Conservation (phyloP, 2,888 invertebrate species). For the Trissoscelio sp. region DNA sequence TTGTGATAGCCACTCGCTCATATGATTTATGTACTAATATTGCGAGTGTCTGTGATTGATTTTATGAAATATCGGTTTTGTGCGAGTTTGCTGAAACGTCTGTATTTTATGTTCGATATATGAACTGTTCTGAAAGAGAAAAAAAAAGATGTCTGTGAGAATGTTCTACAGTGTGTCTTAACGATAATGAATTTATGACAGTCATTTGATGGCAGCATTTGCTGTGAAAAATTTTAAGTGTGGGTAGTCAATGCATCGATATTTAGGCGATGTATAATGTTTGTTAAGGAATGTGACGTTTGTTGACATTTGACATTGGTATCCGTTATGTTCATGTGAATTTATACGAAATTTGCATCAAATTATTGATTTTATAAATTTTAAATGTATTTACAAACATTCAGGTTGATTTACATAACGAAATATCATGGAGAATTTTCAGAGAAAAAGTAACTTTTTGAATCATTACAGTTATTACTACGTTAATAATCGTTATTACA, state of each 20-base stretch:
- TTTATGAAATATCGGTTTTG: conserved; percentile 67
- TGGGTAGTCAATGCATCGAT: conserved; percentile 6
- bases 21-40: conserved; percentile 72
- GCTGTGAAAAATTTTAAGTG: neutral
- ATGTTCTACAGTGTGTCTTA: conserved; percentile 8
- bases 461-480: too few relatives aligned
- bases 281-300: conserved; percentile 8
- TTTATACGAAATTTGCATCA: neutral
- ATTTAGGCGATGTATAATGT: conserved; percentile 1
- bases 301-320: conserved; percentile 28
- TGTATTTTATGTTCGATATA: conserved; percentile 52
- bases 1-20: conserved; percentile 67
- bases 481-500: conserved; percentile 1
- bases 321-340: neutral
- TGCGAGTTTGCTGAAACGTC: conserved; percentile 59
- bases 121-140: conserved; percentile 4
- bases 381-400: neutral
- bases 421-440: too few relatives aligned
- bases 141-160: neutral
- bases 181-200: conserved; percentile 49
- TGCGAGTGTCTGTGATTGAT: conserved; percentile 68
- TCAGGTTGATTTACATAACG: too few relatives aligned
- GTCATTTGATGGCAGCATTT: conserved; percentile 22
- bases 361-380: neutral
- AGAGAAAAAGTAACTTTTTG: too few relatives aligned